Base-by-base conservation (phyloP, 2,888 invertebrate genomes). In the Drosophila infuscata region DNA sequence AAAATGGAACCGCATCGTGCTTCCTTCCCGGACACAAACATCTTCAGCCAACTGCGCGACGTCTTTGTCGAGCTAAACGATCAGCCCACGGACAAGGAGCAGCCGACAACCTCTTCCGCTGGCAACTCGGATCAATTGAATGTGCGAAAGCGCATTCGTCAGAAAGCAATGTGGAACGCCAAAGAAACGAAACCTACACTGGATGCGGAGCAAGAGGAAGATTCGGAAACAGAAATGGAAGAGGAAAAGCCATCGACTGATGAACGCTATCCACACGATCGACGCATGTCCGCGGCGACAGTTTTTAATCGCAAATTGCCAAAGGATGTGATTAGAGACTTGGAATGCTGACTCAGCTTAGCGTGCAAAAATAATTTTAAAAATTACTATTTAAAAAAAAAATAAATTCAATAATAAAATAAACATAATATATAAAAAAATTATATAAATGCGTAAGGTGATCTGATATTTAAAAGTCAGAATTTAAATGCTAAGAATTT, bases 201-300 rank as follows among this genome's bases (percentile, higher is more conserved):
- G 25, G 25, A 70, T 46, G 20, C 46, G 4, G 38, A 17, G 29
- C n/a, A 43, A 15, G 5, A 68, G 3, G 54, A 59, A 0, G 20
- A 25, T 25, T 1, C 25, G 25, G 25, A 38, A 5, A 11, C 25
- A 15, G 36, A 65, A n/a, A 15, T 17, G 15, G 29, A 15, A 1
- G 7, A 25, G n/a, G n/a, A 15, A 38, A n/a, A 38, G 29, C 8
- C 7, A n/a, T 12, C n/a, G 9, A 2, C 11, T 17, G 32, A 48
- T 25, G 3, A 25, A 25, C 25, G 25, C 25, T 25, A 25, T 63
- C 0, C 25, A 2, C 38, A 85, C 32, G 82, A 89, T 32, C 70
- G 83, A 7, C 82, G 89, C 11, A 91, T 87, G 89, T 83, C 88
- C 7, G 80, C 88, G 0, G 83, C 81, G 11, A 90, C 90, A 2